phyloP scores from a whole-genome alignment of 1,140 invertebrate species.

The Aphis gossypii region DNA sequence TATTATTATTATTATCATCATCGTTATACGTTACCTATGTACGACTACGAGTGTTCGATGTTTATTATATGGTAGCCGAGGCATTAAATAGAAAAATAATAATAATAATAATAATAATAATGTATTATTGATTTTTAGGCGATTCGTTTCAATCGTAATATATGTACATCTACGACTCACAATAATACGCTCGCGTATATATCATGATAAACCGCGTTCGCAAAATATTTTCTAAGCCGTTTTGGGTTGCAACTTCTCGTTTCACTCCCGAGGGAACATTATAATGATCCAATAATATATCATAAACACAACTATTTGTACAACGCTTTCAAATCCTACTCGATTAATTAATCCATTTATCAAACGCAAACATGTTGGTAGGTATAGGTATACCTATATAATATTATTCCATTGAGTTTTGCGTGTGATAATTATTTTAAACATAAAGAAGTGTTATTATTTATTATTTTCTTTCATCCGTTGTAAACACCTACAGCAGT shows the following conservation, averaged over 20 bases:
- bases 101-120: background rate
- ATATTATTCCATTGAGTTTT: background rate
- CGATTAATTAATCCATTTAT: constrained; percentile 2
- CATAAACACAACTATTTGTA: background rate
- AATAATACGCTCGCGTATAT: background rate
- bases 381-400: background rate
- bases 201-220: background rate
- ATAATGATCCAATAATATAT: background rate
- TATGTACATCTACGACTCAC: too few relatives aligned
- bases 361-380: background rate
- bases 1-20: background rate
- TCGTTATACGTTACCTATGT: background rate
- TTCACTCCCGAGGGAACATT: background rate
- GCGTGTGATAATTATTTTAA: background rate
- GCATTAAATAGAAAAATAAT: background rate
- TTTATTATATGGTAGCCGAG: background rate
- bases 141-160: background rate
- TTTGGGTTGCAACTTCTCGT: background rate
- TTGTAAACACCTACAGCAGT: background rate
- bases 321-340: background rate
- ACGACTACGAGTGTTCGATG: background rate
- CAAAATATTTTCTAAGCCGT: background rate
- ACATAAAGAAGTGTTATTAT: background rate
- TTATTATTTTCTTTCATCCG: background rate
- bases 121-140: background rate